Evolutionary conservation across 1,140 invertebrate genomes (phyloP).

Genomic region (Conopomorpha cramerella): DNA sequence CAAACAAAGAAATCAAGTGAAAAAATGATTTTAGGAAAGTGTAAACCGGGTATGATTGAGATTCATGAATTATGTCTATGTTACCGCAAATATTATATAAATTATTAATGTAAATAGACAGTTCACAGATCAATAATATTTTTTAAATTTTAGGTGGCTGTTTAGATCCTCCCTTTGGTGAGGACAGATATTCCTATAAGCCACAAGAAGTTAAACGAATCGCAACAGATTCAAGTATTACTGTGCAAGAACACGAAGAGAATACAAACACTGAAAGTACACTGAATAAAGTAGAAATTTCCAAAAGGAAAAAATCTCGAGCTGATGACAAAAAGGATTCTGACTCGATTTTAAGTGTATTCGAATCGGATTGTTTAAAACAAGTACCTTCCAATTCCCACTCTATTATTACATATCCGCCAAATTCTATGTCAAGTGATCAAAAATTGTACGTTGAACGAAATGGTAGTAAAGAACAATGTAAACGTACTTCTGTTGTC

Average conservation of each 20-base stretch:
- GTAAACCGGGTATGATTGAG: not conserved
- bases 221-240: no score
- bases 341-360: conserved; percentile 4
- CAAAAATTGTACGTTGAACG: no score
- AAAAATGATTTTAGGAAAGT: not conserved
- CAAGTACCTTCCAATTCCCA: conserved; percentile 13
- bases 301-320: not conserved
- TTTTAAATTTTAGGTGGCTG: conserved; percentile 19
- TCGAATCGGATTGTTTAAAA: conserved; percentile 4
- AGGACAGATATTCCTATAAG: conserved; percentile 18
- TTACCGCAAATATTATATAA: not conserved
- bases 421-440: conserved; percentile 8
- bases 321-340: not conserved
- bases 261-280: conserved; percentile 6
- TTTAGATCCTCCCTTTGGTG: conserved; percentile 18
- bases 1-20: no score
- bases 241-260: conserved; percentile 1
- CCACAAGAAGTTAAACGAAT: conserved; percentile 8
- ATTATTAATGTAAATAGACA: no score
- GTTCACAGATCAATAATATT: not conserved
- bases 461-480: no score
- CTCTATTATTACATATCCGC: conserved; percentile 27
- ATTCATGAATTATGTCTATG: not conserved
- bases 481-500: no score
- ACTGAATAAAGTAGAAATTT: not conserved